Base-by-base conservation (phyloP, 2,888 invertebrate genomes). In the Ochlodes sylvanus region DNA sequence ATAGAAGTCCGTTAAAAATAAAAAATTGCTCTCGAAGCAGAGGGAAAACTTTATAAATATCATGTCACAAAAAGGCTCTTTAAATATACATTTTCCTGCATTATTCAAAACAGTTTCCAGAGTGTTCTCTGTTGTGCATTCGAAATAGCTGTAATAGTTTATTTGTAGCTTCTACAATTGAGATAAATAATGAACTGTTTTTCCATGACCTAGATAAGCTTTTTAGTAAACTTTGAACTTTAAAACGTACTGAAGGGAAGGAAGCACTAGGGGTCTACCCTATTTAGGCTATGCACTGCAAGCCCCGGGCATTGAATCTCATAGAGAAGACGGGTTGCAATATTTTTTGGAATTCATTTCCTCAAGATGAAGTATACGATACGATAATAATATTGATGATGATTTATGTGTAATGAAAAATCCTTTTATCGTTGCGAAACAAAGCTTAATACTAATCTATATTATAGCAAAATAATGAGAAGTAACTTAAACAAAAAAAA, bases 101-200 rank as follows among this genome's bases (percentile, higher is more conserved):
- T 55, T 57, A 57, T 57, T 41, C 41, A 57, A 41, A 41, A 19
- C 17, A 41, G 7, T 19, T 56, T n/a, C n/a, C 9, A 9, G 2
- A 14, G 14, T n/a, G 14, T 56, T 14, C 41, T 19, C 14, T 38
- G 17, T 57, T 57, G 41, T 41, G 41, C 19, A 57, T 57, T 57
- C 15, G 4, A 41, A 57, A 57, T 57, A 19, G 57, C 38, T 41
- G 19, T 19, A 57, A 57, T 41, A 41, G 38, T 57, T 57, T 56
- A 56, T 56, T 41, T 41, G 19, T 38, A 14, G 57, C 57, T 57
- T 56, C 32, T 57, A 41, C 17, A 41, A 54, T 12, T 41, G 9
- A 57, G 57, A 41, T 57, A 57, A 57, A 57, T 57, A 57, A 57
- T 57, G 57, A 41, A 57, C 38, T 41, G 41, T 6, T 57, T 57